phyloP scores from a whole-genome alignment of 2,113 vertebrate genomes.

The Ammodramus savannarum region DNA sequence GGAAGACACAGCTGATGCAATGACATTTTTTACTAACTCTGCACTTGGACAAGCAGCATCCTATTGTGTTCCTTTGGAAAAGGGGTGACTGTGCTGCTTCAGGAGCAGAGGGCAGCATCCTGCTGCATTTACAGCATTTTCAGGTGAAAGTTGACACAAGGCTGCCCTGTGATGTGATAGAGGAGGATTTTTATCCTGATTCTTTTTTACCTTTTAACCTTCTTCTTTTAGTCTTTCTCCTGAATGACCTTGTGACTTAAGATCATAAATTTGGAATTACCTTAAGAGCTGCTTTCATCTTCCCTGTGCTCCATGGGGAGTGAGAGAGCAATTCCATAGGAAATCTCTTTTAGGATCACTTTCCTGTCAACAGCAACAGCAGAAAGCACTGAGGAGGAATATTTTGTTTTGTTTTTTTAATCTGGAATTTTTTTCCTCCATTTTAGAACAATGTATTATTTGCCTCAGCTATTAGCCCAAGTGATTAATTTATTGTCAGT shows the following conservation, averaged over 20 bases:
- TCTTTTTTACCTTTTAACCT: not conserved
- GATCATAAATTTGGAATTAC: not conserved
- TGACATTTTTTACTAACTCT: not conserved
- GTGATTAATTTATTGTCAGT: not conserved
- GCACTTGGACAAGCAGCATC: not conserved
- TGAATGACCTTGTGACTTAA: not conserved
- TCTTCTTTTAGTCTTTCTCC: not conserved
- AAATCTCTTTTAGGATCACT: not conserved
- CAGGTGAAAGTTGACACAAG: not conserved
- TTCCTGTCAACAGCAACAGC: not conserved
- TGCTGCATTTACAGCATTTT: not conserved
- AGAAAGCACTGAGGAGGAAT: not conserved
- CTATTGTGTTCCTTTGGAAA: not conserved
- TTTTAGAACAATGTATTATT: not conserved
- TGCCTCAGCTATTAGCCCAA: not conserved
- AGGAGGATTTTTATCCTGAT: not conserved
- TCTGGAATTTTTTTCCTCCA: not conserved
- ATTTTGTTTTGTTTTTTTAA: fast-evolving
- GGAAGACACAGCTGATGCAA: not conserved
- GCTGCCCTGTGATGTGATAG: not conserved
- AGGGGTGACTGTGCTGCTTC: not conserved
- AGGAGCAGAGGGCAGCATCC: not conserved
- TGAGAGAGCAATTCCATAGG: not conserved
- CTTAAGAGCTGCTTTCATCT: not conserved
- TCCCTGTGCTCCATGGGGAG: fast-evolving